A percentile compares a stretch with the other conserved stretches of the same genome.
Evolutionary conservation across 2,797 vertebrate species (phyloP).

Genomic region (Myotis findleyi): DNA sequence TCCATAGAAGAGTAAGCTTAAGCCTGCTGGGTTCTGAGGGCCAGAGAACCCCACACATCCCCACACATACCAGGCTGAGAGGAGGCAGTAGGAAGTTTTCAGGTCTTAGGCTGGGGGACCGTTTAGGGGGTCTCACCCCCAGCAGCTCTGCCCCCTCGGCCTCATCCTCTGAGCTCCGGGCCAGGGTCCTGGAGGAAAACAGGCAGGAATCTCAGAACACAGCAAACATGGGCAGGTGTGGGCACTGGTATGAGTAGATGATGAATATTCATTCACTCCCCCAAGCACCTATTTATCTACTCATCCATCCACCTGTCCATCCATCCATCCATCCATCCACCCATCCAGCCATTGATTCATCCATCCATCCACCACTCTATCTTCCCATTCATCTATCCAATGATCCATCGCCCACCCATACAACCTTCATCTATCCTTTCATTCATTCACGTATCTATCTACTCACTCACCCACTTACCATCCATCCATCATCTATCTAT

Average conservation of each 20-base stretch:
- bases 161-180: constrained; percentile 71
- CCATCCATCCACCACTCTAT: background rate
- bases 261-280: background rate
- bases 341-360: too few species aligned
- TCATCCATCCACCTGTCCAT: background rate
- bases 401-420: background rate
- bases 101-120: constrained; percentile 46
- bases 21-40: background rate
- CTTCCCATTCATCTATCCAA: too few species aligned
- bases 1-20: background rate
- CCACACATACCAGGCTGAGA: constrained; percentile 79
- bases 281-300: background rate
- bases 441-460: background rate
- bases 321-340: background rate
- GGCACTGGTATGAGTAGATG: background rate
- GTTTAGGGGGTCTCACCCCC: constrained; percentile 74
- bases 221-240: background rate
- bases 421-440: background rate
- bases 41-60: background rate
- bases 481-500: background rate
- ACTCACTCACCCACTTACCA: background rate
- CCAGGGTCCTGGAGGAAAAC: constrained; percentile 70
- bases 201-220: background rate
- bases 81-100: constrained; percentile 76
- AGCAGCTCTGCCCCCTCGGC: constrained; percentile 66